phyloP scores from a whole-genome alignment of 1,140 invertebrate genomes.

The Hestina assimilis region DNA sequence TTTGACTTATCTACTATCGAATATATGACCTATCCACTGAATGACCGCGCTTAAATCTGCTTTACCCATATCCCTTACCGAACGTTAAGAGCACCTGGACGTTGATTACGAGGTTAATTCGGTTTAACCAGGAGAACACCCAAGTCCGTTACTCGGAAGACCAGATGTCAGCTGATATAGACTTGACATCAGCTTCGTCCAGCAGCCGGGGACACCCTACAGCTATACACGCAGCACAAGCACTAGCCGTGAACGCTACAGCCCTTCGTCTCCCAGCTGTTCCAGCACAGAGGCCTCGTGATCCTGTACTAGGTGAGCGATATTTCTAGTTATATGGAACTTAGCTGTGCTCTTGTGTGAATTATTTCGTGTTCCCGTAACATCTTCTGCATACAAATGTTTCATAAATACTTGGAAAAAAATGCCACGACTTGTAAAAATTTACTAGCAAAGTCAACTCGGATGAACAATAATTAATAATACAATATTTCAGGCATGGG shows the following conservation, averaged over 20 bases:
- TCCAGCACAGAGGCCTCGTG: constrained; percentile 33
- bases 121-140: constrained; percentile 41
- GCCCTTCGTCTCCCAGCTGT: constrained; percentile 51
- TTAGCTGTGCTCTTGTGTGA: constrained; percentile 3
- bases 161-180: constrained; percentile 10
- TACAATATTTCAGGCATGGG: no score
- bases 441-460: no score
- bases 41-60: no score
- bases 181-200: constrained; percentile 18
- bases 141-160: constrained; percentile 48
- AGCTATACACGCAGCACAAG: constrained; percentile 35
- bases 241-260: constrained; percentile 54
- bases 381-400: no score
- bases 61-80: no score
- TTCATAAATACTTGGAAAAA: no score
- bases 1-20: no score
- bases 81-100: no score
- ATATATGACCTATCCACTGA: no score
- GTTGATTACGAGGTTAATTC: not conserved
- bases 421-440: no score
- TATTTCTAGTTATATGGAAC: not conserved
- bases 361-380: constrained; percentile 29
- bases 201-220: no score
- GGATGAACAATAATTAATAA: no score
- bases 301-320: constrained; percentile 42